Evolutionary conservation across 2,888 invertebrate genomes (phyloP), one percentile per base, ranked within the genome.

Genomic region (Bugulina stolonifera): DNA sequence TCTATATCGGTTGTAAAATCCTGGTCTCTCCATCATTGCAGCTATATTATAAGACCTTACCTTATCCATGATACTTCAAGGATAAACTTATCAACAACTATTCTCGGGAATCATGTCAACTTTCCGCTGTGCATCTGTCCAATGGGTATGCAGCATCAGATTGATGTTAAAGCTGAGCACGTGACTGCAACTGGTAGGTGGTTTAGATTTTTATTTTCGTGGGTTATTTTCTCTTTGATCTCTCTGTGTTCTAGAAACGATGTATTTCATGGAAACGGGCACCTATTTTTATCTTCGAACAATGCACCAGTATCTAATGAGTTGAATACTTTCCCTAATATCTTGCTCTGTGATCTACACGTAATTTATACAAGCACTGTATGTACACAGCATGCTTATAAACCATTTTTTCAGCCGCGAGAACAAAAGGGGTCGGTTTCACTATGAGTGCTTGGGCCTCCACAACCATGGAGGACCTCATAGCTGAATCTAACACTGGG

Each of bases 81-180:
- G 25, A 85, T 90, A 77, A 88, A 90, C 78, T 85, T 89, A 35
- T 72, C 73, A 69, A 75, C 78, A 73, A 76, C 78, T 69, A 73
- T 91, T 54, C 85, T 92, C 32, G 91, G 91, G 0, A 82, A 88
- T 52, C 87, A 86, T 73, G 85, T 92, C 0, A 86, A 89, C 0
- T 89, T 92, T 86, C 86, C 86, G 0, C 78, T 87, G n/a, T 94
- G 93, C 10, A 88, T 94, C 74, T 89, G 94, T 0, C 94, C 95
- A 0, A 90, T 93, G 0, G 94, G 94, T 0, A 93, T 94, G 92
- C 94, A 94, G 83, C 88, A 89, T 78, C 90, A 95, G 91, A 94
- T 94, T 0, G 92, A 94, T 86, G 89, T 91, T 0, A 91, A 93
- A 23, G 95, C 95, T 2, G 95, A 95, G 86, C 85, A 89, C 75